Percentiles rank a stretch among this genome's conserved stretches.
phyloP scores from a whole-genome alignment of 2,888 invertebrate species.

The Yponomeuta sedellus region DNA sequence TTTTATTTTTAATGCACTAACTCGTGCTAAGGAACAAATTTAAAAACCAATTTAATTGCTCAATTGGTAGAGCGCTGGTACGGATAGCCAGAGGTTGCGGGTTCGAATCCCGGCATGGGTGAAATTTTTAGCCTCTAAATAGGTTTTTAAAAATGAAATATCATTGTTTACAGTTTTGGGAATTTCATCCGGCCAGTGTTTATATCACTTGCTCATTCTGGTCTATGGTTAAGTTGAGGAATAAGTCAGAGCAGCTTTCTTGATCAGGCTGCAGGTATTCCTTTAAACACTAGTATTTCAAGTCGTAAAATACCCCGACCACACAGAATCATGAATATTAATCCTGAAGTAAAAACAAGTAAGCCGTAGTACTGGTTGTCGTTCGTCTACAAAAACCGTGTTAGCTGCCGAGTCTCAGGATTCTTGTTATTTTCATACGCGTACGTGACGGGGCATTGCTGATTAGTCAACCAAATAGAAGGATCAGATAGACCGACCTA shows the following conservation, averaged over 20 bases:
- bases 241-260: conserved; percentile 9
- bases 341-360: not conserved
- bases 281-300: not conserved
- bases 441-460: conserved; percentile 61
- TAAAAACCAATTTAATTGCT: too few relatives aligned
- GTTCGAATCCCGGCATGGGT: too few relatives aligned
- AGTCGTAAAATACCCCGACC: not conserved
- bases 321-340: conserved; percentile 3
- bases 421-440: conserved; percentile 48
- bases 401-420: conserved; percentile 15
- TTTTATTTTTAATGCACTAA: too few relatives aligned
- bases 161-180: too few relatives aligned
- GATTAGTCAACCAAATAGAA: conserved; percentile 14
- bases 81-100: too few relatives aligned
- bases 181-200: not conserved
- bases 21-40: too few relatives aligned
- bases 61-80: too few relatives aligned
- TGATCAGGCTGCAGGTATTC: not conserved
- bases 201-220: not conserved
- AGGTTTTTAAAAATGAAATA: too few relatives aligned
- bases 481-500: not conserved
- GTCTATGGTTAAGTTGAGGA: not conserved
- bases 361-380: not conserved
- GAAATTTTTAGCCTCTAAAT: too few relatives aligned
- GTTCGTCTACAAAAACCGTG: not conserved